Conservation (phyloP, 2,113 vertebrate genomes). For the Varanus komodoensis region DNA sequence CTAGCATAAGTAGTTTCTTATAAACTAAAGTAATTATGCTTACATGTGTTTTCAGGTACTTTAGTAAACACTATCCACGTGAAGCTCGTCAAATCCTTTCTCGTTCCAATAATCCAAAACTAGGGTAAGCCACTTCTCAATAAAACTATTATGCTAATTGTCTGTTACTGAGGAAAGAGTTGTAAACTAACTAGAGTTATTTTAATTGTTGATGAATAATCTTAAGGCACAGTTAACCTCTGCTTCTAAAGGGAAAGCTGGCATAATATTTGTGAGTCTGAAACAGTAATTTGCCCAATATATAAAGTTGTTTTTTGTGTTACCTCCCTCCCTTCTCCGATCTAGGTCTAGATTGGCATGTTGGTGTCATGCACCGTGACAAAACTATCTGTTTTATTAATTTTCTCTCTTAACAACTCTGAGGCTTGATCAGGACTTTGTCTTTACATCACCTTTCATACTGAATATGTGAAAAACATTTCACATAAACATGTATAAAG, state of each 20-base stretch:
- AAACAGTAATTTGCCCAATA: neutral
- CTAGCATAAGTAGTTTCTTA: neutral
- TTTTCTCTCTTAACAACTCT: neutral
- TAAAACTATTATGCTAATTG: neutral
- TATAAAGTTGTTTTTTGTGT: no score
- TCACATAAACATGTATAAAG: neutral
- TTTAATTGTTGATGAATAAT: neutral
- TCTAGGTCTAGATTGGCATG: neutral
- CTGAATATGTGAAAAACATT: neutral
- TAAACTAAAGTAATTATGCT: neutral
- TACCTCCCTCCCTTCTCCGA: no score
- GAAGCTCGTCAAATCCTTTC: slow-evolving; percentile 90
- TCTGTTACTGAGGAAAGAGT: neutral
- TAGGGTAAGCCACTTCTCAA: slow-evolving; percentile 85
- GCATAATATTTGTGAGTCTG: neutral
- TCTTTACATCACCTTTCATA: neutral
- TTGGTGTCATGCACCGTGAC: neutral
- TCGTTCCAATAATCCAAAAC: slow-evolving; percentile 91
- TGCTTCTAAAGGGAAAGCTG: neutral
- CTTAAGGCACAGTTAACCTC: neutral
- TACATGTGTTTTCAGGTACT: slow-evolving; percentile 82
- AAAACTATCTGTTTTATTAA: neutral
- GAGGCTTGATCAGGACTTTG: neutral
- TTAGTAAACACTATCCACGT: slow-evolving; percentile 90
- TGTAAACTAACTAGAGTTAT: neutral